A percentile compares a stretch with the other conserved stretches of the same genome.
phyloP scores from a whole-genome alignment of 2,888 invertebrate genomes.

The Stomorhina lunata region DNA sequence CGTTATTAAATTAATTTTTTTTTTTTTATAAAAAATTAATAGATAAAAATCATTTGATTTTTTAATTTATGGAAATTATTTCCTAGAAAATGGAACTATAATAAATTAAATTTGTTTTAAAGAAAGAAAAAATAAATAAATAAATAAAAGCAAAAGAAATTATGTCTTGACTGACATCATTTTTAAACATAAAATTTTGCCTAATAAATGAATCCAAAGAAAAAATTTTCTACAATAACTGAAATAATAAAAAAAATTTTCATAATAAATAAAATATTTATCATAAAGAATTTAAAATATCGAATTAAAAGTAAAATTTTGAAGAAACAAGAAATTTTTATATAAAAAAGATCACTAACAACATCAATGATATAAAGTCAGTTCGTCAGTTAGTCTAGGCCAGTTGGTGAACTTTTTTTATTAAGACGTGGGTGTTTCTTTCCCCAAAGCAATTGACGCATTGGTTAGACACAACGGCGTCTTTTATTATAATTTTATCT shows the following conservation, averaged over 20 bases:
- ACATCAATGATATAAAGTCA: background rate
- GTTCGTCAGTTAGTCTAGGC: background rate
- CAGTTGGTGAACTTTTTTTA: background rate
- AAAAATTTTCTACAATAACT: background rate
- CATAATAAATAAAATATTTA: constrained; percentile 29
- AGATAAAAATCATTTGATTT: background rate
- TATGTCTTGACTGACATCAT: constrained; percentile 42
- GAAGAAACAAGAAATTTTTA: background rate
- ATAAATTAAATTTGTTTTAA: background rate
- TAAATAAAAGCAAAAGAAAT: background rate
- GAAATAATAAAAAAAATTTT: constrained; percentile 23
- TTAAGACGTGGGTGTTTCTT: constrained; percentile 22
- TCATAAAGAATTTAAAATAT: background rate
- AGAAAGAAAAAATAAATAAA: no score
- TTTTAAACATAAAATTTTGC: constrained; percentile 40
- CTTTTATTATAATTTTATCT: constrained; percentile 32
- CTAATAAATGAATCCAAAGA: background rate
- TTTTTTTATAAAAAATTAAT: background rate
- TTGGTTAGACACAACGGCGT: constrained; percentile 61
- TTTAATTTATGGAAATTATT: constrained; percentile 27
- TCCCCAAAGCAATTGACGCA: constrained; percentile 55
- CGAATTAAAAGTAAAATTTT: background rate
- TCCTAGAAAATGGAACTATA: constrained; percentile 17
- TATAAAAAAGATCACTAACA: background rate
- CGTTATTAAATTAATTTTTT: background rate